phyloP scores from a whole-genome alignment of 2,888 invertebrate species.

The Sphaeridia pumilis region DNA sequence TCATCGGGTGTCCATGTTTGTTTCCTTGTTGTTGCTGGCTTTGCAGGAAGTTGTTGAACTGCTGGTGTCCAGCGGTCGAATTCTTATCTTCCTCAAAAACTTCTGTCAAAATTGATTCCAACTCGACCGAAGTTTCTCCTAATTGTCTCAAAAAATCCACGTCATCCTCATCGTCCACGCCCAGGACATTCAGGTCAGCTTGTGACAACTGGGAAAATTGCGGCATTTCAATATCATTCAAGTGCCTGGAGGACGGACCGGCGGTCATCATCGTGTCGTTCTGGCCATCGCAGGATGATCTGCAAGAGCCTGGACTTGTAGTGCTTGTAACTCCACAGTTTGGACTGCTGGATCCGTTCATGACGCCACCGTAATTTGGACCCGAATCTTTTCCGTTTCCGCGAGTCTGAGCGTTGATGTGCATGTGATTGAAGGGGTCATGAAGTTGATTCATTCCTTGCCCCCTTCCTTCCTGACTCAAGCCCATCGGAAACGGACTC shows the following conservation, averaged over 20 bases:
- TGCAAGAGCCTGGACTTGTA: background rate
- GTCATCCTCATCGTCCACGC: slow-evolving; percentile 55
- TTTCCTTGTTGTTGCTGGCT: slow-evolving; percentile 21
- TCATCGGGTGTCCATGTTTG: slow-evolving; percentile 44
- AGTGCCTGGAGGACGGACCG: background rate
- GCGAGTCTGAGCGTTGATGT: slow-evolving; percentile 1
- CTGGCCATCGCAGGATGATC: background rate
- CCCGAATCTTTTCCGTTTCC: background rate
- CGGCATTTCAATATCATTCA: slow-evolving; percentile 32
- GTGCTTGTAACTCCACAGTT: slow-evolving; percentile 5
- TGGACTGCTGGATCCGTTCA: slow-evolving; percentile 11
- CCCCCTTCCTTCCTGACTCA: slow-evolving; percentile 8
- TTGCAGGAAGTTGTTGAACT: slow-evolving; percentile 15
- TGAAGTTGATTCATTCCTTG: slow-evolving; percentile 6
- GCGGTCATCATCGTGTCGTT: background rate
- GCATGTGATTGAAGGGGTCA: slow-evolving; percentile 8
- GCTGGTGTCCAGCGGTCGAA: slow-evolving; percentile 18
- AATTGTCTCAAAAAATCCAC: slow-evolving; percentile 71
- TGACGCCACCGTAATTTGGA: slow-evolving; percentile 11
- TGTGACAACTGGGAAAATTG: slow-evolving; percentile 56
- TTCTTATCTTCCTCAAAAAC: slow-evolving; percentile 33
- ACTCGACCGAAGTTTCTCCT: slow-evolving; percentile 72
- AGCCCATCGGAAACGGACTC: slow-evolving; percentile 13
- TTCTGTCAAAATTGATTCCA: slow-evolving; percentile 46
- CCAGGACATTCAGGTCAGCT: slow-evolving; percentile 58